Conservation (phyloP, 2,113 vertebrate genomes). For the Bos indicus region DNA sequence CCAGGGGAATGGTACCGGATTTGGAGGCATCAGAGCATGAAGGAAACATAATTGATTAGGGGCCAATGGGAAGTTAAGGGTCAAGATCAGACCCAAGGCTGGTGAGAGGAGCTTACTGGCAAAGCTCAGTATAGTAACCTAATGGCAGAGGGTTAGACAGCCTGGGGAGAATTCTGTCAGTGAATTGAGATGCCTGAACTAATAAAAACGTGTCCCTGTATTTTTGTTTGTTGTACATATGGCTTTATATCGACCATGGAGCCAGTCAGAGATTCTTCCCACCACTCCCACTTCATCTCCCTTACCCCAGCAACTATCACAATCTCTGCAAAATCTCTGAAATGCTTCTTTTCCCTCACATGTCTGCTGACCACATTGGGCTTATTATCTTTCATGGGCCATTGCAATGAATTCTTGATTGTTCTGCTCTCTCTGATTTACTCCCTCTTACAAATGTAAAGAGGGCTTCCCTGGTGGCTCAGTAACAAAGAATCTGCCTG, state of each 20-base stretch:
- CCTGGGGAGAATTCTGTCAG: background rate
- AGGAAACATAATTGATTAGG: background rate
- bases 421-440: background rate
- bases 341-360: background rate
- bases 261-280: background rate
- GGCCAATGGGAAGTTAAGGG: background rate
- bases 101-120: background rate
- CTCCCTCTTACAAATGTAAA: background rate
- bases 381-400: background rate
- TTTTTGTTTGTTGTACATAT: background rate
- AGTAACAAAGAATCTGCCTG: background rate
- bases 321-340: background rate
- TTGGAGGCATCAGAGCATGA: background rate
- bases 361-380: background rate
- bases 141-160: background rate
- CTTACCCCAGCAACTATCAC: background rate
- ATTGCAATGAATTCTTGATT: background rate
- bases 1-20: background rate
- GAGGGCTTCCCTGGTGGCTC: background rate
- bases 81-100: background rate
- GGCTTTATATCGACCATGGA: background rate
- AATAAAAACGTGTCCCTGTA: background rate
- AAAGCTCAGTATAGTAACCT: background rate
- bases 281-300: accelerated
- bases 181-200: background rate